Evolutionary conservation across 2,113 vertebrate species (phyloP).

Genomic region (Phrynocephalus versicolor): DNA sequence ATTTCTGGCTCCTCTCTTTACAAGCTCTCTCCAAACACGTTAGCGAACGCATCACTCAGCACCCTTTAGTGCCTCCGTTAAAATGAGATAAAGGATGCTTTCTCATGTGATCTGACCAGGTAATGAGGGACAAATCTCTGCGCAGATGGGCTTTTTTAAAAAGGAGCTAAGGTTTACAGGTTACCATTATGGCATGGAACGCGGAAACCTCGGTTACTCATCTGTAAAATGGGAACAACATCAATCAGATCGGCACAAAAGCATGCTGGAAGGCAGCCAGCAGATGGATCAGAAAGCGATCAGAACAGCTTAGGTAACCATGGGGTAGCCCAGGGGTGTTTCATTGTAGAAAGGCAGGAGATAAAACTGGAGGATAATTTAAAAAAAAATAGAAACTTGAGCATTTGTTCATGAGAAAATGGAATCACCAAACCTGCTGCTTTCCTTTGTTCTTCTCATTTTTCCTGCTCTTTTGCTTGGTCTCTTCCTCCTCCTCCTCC

Average conservation of each 20-base stretch:
- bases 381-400: neutral
- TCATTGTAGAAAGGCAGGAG: neutral
- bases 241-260: neutral
- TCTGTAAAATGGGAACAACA: neutral
- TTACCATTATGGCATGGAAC: neutral
- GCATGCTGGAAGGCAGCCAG: neutral
- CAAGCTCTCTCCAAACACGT: neutral
- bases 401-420: neutral
- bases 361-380: neutral
- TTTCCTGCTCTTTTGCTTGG: constrained; percentile 15
- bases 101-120: neutral
- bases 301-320: neutral
- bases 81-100: neutral
- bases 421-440: constrained; percentile 21
- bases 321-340: neutral
- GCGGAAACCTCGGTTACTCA: neutral
- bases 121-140: neutral
- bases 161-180: neutral
- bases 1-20: no score
- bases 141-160: neutral
- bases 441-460: constrained; percentile 40
- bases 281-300: neutral
- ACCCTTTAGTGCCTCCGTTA: neutral
- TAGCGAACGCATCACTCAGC: no score
- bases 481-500: constrained; percentile 22